Conservation (phyloP, 2,888 invertebrate species). For the Julus scandinavius region DNA sequence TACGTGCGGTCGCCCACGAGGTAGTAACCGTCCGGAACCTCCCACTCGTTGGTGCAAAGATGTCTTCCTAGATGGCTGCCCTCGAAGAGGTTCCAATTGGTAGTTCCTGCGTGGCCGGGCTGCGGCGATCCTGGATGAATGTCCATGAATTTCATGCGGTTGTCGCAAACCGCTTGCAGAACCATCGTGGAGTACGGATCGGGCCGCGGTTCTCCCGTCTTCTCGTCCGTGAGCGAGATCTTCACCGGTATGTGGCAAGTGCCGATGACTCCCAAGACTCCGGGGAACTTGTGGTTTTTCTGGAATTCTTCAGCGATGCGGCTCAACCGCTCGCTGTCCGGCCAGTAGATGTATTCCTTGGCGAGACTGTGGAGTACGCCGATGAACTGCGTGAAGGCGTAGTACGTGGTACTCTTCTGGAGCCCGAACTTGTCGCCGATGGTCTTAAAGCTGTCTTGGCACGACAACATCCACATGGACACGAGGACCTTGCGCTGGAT, state of each 20-base stretch:
- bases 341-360: constrained; percentile 26
- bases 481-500: neutral
- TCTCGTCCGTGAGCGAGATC: neutral
- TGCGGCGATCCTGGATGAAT: neutral
- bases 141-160: constrained; percentile 48
- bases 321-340: neutral
- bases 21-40: neutral
- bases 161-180: constrained; percentile 46
- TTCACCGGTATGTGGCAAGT: constrained; percentile 13
- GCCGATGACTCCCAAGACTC: constrained; percentile 11
- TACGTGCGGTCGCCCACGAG: constrained; percentile 43
- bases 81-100: neutral
- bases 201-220: neutral
- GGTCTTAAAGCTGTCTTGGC: constrained; percentile 30
- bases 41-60: neutral
- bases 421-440: constrained; percentile 39
- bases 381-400: neutral
- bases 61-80: neutral
- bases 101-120: neutral
- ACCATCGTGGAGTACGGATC: constrained; percentile 23
- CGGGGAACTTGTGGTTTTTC: neutral
- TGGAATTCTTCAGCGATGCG: neutral
- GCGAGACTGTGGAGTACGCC: neutral
- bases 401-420: neutral
- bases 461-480: constrained; percentile 15